Base-by-base conservation (phyloP, 2,888 invertebrate species). In the Protophormia terraenovae region DNA sequence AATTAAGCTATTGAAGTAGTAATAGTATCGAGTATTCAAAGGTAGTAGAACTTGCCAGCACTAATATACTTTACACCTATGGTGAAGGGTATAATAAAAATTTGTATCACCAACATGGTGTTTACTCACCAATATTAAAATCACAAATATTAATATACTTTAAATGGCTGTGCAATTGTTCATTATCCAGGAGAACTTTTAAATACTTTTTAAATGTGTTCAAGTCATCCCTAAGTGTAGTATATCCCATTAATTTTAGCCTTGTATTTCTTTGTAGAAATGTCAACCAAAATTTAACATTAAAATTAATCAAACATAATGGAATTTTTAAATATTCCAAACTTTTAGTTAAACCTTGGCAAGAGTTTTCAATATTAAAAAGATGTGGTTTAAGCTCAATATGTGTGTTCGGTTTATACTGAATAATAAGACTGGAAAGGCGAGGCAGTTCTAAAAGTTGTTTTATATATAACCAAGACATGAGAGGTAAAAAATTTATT, bases 261-360 rank as follows among this genome's bases (percentile, higher is more conserved):
- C 45, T 66, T 1, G 12, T 4, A 27, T 45, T 66, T 16, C 12
- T 27, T 27, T 22, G 24, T 16, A 66, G 3, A 14, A 66, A 66
- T 35, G 4, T n/a, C 8, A 66, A 16, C 64, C 64, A 66, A 45
- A 66, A 66, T 22, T 66, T 27, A 1, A 7, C 3, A 16, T 22
- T 22, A 14, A 14, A 24, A 6, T 8, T 8, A 66, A 41, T n/a
- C n/a, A 66, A 1, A 66, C 1, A 14, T 27, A 66, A 45, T 4
- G 64, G 64, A 4, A 66, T 24, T 45, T 45, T 66, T 27, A 66
- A 66, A 24, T 45, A 66, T 66, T 41, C 27, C 8, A 66, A 27
- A 45, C 45, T 66, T 45, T 24, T 45, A n/a, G 27, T 66, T 45
- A 45, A n/a, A 27, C 45, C 27, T 45, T 16, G 8, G 5, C 10